Evolutionary conservation across 2,113 vertebrate genomes (phyloP), one percentile per base, ranked within the genome.

Genomic region (Nanorana parkeri): DNA sequence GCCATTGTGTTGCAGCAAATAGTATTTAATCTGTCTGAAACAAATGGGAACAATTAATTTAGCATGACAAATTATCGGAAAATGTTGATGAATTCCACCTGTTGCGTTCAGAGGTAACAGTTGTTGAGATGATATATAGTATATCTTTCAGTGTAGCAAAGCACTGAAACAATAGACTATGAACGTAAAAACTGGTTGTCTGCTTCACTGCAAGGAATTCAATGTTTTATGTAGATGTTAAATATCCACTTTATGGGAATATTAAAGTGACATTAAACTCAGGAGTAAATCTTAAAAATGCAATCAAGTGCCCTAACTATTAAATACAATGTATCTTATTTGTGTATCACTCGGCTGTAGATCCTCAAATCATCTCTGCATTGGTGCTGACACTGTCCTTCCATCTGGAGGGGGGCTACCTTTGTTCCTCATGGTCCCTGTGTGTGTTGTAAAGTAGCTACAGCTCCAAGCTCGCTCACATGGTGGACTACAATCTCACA

Each of bases 41-140:
- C 20, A 68, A 79, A 68, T 51, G 36, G 36, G 47, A 65, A 47
- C 68, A 73, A 81, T 72, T 81, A 81, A 81, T 81, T 81, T 65
- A 60, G 51, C 24, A 65, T 73, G 68, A 73, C 73, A 54, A 73
- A 73, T 54, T 63, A 65, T 19, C 29, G 7, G 15, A 65, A 73
- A 23, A 55, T 61, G 26, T 64, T 73, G 79, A 73, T 81, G 54
- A 64, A 81, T 81, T 63, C 20, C 20, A 23, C 58, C 58, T 64
- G 68, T 60, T 73, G 24, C 36, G 26, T 52, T 73, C 58, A 36
- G 58, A 63, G 29, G 41, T 52, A 32, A 64, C 36, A 29, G 58
- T 69, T 69, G 66, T 72, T 73, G 26, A 60, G 65, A 68, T 68
- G 55, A 75, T 75, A 61, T 56, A 75, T 74, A 68, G 60, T 68